These are phyloP conservation scores for Stramonita haemastoma DNA, from an alignment of 2,888 invertebrate genomes.

Conservation along the genomic window DNA sequence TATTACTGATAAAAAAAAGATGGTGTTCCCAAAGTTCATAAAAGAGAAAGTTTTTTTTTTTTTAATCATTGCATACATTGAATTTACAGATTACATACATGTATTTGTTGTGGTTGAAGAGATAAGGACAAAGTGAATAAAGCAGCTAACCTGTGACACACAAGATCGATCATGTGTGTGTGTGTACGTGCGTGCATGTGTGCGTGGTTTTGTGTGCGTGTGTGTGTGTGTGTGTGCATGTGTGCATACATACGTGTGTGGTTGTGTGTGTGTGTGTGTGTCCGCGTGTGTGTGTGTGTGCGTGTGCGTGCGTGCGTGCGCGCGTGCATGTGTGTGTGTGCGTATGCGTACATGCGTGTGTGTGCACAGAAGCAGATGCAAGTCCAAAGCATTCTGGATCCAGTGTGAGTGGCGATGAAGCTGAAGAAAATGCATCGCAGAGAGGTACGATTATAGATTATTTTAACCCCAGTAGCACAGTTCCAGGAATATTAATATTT, in stretches of 20 bases:
- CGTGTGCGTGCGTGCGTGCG: background rate
- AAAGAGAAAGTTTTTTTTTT: too few relatives aligned
- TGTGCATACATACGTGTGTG: background rate
- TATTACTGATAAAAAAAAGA: too few relatives aligned
- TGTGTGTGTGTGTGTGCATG: background rate
- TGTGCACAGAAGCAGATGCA: background rate
- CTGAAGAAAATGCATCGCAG: conserved; percentile 47
- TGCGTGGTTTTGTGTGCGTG: background rate
- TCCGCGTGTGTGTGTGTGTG: background rate
- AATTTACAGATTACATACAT: too few relatives aligned
- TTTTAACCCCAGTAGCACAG: too few relatives aligned
- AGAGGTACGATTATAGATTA: conserved; percentile 34
- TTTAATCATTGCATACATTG: too few relatives aligned
- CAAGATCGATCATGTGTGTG: background rate
- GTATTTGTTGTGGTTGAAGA: too few relatives aligned
- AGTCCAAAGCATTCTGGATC: conserved; percentile 36
- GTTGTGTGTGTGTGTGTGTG: background rate
- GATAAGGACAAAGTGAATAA: too few relatives aligned
- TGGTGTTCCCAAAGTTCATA: too few relatives aligned
- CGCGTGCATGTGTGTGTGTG: background rate
- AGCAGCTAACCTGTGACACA: too few relatives aligned
- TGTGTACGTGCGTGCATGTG: background rate
- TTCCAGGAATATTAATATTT: too few relatives aligned
- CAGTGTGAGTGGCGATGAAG: conserved; percentile 52
- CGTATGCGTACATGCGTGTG: background rate